phyloP scores from a whole-genome alignment of 2,797 vertebrate genomes.

The Psittacula derbiana region DNA sequence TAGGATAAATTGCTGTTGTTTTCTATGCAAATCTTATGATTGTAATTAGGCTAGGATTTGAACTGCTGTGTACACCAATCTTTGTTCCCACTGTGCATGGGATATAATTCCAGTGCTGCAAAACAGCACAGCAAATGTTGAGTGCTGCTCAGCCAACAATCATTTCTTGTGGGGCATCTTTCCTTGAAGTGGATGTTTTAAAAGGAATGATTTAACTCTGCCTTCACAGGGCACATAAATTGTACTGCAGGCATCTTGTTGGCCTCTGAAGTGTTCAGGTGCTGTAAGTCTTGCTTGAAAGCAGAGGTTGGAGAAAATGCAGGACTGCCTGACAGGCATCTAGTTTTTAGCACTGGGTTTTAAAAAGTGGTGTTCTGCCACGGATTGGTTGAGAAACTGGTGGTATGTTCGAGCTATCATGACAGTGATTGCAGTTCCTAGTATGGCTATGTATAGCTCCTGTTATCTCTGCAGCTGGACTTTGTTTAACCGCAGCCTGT shows the following conservation, averaged over 20 bases:
- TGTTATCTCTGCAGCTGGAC: constrained; percentile 45
- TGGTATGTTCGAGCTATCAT: constrained; percentile 17
- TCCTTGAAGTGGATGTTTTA: not conserved
- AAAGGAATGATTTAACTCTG: not conserved
- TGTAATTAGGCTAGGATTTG: constrained; percentile 65
- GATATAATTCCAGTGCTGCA: constrained; percentile 34
- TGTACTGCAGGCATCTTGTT: not conserved
- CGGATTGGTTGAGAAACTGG: not conserved
- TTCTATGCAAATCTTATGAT: constrained; percentile 63
- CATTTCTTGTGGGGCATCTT: not conserved
- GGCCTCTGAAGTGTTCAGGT: not conserved
- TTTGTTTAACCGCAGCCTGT: constrained; percentile 14
- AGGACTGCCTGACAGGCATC: not conserved
- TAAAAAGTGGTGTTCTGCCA: not conserved
- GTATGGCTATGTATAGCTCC: constrained; percentile 62
- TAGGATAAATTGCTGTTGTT: constrained; percentile 41
- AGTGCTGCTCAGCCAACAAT: not conserved
- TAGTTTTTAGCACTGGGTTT: not conserved
- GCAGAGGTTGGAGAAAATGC: not conserved
- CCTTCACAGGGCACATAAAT: not conserved
- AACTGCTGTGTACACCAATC: constrained; percentile 48
- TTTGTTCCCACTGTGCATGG: constrained; percentile 16
- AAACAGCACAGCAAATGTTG: not conserved
- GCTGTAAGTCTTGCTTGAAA: not conserved
- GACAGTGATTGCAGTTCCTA: constrained; percentile 29